Evolutionary conservation across 1,140 invertebrate genomes (phyloP), one percentile per base, ranked within the genome.

Genomic region (Trypoxylus dichotomus): DNA sequence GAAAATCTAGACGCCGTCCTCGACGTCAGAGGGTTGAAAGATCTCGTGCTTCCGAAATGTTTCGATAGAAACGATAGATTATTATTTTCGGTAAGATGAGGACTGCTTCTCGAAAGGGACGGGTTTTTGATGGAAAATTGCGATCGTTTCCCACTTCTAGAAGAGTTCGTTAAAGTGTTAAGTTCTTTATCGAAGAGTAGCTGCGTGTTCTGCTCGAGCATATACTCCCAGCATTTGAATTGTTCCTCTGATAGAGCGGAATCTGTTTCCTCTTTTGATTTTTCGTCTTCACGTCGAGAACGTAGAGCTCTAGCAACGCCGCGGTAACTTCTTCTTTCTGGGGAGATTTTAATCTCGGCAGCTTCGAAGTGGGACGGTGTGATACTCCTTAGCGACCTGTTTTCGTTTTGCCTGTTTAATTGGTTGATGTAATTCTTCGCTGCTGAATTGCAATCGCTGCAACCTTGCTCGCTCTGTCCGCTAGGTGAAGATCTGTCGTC

Each of bases 181-280:
- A 96, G 84, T 85, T 96, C 95, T 83, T 95, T 95, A 85, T 96
- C 94, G 80, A 96, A 96, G 0, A 97, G 82, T 78, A 96, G 86
- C 83, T 96, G 95, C 0, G 95, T 95, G 82, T 97, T 97, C 86
- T 96, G 94, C 83, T 96, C 95, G 21, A 97, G 84, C 94, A 96
- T 96, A 82, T 96, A 97, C 81, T 97, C 95, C 95, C 95, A 97
- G 82, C 94, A 96, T 80, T 95, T 94, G 82, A 95, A 95, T 83
- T 96, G 94, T 83, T 97, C 95, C 80, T 96, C 95, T 3, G 93
- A 94, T 83, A 85, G 85, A 80, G 83, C 89, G 63, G 83, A 91
- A 87, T 88, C 91, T 78, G 85, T 93, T 86, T 91, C 90, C 81
- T 90, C 91, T 80, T 89, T 87, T 68, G 82, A 82, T 60, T 78